These are phyloP conservation scores for Pangasianodon hypophthalmus DNA, from an alignment of 2,113 vertebrate species.

Conservation along the genomic window DNA sequence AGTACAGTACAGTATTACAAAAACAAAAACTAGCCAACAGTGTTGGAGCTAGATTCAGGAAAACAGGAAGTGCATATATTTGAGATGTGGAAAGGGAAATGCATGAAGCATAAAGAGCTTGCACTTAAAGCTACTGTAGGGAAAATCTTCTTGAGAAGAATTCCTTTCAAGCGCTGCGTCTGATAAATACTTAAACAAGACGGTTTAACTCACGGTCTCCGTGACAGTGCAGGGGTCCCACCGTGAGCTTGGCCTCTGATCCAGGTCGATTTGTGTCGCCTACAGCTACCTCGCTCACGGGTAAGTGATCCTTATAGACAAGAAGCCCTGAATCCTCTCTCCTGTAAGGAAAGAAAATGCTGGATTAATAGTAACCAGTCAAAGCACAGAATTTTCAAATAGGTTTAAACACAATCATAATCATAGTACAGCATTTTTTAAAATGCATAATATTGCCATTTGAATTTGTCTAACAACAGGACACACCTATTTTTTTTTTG, in stretches of 20 bases:
- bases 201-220: constrained; percentile 88
- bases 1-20: background rate
- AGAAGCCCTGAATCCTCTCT: constrained; percentile 89
- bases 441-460: background rate
- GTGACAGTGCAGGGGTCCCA: constrained; percentile 91
- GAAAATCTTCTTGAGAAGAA: background rate
- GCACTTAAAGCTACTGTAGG: background rate
- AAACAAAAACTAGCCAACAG: background rate
- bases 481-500: background rate
- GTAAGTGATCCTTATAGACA: constrained; percentile 93
- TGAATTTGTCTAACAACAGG: background rate
- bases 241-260: constrained; percentile 90
- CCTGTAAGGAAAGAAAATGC: constrained; percentile 70
- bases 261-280: constrained; percentile 89
- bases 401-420: background rate
- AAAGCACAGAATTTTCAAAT: background rate
- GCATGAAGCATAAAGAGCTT: background rate
- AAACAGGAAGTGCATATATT: background rate
- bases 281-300: constrained; percentile 90
- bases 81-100: background rate
- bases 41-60: background rate
- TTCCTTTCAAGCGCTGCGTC: background rate
- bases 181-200: background rate
- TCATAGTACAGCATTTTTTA: background rate
- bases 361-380: background rate